phyloP scores from a whole-genome alignment of 2,797 vertebrate species.

The Bucorvus abyssinicus region DNA sequence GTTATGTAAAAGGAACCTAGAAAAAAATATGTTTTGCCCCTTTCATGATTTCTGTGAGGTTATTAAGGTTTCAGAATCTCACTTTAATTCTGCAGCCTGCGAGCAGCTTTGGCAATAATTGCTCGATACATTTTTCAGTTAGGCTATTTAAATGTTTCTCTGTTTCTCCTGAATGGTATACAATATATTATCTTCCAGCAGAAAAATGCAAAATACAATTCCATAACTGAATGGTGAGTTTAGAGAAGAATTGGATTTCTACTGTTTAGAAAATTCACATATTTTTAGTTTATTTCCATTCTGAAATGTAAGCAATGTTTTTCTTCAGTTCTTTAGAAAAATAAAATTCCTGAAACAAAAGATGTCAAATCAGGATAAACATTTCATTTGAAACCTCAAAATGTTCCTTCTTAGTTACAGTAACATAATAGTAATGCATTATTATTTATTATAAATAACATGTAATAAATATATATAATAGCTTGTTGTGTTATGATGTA shows the following conservation, averaged over 20 bases:
- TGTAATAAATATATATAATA: no score
- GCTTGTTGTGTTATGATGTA: background rate
- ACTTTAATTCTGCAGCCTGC: background rate
- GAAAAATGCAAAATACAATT: background rate
- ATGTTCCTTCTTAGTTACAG: background rate
- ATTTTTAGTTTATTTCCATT: background rate
- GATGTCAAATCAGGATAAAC: background rate
- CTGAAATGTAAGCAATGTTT: background rate
- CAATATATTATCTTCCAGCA: background rate
- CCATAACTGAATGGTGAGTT: background rate
- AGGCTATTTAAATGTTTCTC: background rate
- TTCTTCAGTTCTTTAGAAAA: background rate
- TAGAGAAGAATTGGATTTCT: background rate
- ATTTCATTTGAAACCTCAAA: background rate
- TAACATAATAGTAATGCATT: background rate
- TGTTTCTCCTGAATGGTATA: background rate
- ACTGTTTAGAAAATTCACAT: background rate
- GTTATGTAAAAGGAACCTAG: background rate
- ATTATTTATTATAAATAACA: background rate
- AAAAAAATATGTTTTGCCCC: background rate
- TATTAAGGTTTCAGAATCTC: background rate
- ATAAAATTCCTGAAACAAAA: background rate
- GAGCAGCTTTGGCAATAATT: background rate
- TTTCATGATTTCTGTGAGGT: background rate
- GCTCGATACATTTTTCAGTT: background rate